Evolutionary conservation across 2,797 vertebrate species (phyloP).

Genomic region (Danio jaintianensis): DNA sequence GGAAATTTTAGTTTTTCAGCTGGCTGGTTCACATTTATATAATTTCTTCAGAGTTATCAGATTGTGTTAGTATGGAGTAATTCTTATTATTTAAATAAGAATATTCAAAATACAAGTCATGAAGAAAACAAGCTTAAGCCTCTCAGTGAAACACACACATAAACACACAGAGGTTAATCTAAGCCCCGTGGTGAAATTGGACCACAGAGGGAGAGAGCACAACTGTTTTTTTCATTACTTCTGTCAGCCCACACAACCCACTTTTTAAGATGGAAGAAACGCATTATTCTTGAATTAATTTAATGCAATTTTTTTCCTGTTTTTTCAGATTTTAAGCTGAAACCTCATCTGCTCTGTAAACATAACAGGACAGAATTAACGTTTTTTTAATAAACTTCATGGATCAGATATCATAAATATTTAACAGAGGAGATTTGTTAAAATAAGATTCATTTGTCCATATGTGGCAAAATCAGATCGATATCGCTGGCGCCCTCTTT

Average conservation of each 20-base stretch:
- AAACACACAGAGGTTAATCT: slow-evolving; percentile 28
- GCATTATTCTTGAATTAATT: slow-evolving; percentile 1
- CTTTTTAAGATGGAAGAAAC: slow-evolving; percentile 2
- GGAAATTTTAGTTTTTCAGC: background rate
- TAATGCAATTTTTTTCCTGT: background rate
- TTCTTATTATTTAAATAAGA: background rate
- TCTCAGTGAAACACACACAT: background rate
- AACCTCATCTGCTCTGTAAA: background rate
- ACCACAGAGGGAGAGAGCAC: slow-evolving; percentile 30
- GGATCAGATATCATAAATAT: background rate
- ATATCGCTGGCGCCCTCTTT: slow-evolving; percentile 33
- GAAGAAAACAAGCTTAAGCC: background rate
- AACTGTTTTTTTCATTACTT: slow-evolving; percentile 27
- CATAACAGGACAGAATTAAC: background rate
- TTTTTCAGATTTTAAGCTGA: background rate
- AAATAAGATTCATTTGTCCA: background rate
- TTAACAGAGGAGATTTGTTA: background rate
- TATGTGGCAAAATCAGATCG: background rate
- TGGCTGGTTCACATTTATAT: no score
- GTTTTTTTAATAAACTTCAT: background rate
- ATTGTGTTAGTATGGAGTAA: background rate
- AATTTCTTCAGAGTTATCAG: no score
- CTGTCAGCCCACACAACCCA: slow-evolving; percentile 15
- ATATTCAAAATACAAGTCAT: no score
- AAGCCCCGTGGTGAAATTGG: slow-evolving; percentile 29